A percentile compares a stretch with the other conserved stretches of the same genome.
phyloP scores from a whole-genome alignment of 2,888 invertebrate species.

The Capitulum mitella region DNA sequence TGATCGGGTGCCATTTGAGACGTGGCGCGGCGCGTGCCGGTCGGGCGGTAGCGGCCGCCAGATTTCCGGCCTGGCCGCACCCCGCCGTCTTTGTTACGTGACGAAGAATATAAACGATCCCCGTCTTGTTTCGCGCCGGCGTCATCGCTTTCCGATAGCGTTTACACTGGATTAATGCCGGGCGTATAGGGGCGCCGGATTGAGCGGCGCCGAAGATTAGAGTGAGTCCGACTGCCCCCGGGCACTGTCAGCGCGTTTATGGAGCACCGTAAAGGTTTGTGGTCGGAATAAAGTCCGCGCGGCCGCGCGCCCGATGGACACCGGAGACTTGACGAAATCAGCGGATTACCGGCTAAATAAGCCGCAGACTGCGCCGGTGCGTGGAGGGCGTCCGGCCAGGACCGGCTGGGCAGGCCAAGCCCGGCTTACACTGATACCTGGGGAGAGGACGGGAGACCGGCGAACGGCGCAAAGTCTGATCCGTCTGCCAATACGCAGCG shows the following conservation, averaged over 20 bases:
- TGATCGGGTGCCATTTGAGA: constrained; percentile 8
- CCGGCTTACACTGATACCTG: neutral
- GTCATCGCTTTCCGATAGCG: constrained; percentile 22
- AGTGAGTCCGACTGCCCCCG: neutral
- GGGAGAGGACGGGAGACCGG: neutral
- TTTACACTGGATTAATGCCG: constrained; percentile 19
- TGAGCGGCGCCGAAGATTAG: constrained; percentile 4
- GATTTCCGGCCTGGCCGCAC: neutral
- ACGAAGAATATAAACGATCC: constrained; percentile 23
- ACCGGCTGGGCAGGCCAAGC: neutral
- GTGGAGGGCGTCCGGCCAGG: neutral
- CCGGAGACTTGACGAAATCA: neutral
- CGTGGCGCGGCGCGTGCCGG: neutral
- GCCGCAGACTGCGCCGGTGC: neutral
- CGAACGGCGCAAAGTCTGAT: too few relatives aligned
- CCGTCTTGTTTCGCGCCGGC: neutral
- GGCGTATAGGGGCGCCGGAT: neutral
- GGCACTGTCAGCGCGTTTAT: constrained; percentile 2
- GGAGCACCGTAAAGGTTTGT: constrained; percentile 14
- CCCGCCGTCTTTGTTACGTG: constrained; percentile 8
- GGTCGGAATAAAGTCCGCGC: constrained; percentile 18
- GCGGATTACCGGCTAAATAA: neutral
- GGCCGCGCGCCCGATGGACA: neutral
- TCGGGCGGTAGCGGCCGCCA: too few relatives aligned
- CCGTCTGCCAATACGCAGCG: too few relatives aligned